Base-by-base conservation (phyloP, 2,797 vertebrate genomes). In the Argyrosomus regius region DNA sequence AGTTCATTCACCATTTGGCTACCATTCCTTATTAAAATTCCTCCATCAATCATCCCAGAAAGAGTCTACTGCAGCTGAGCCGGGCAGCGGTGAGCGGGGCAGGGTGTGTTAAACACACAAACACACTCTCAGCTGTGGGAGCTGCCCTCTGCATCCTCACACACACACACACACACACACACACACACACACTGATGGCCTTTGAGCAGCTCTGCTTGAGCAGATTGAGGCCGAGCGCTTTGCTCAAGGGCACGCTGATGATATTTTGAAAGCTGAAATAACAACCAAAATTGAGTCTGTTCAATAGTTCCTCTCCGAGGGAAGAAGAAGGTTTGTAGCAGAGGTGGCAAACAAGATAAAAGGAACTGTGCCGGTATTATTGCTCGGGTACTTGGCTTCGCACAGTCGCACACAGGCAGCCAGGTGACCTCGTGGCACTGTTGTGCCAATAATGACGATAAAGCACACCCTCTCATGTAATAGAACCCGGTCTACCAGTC, bases 231-330 rank as follows among this genome's bases (percentile, higher is more conserved):
- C 81, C 31, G 26, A 43, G 61, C 24, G 68, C 43, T 82, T 81
- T 72, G 73, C 59, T 84, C 49, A 73, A 79, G 75, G 78, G 48
- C 64, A 65, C 24, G 3, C 26, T 68, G 53, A 75, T 26, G 48
- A 64, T 62, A 41, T 71, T 74, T 85, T 50, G 49, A 67, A 60
- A 31, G 31, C 31, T 17, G n/a, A 83, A 84, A 75, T 73, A 78
- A 81, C 63, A 89, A 87, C 43, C 82, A 75, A 76, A 84, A 78
- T 59, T 49, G 8, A 81, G 87, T 84, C 60, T 68, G 59, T 61
- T 85, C 79, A 71, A 79, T 59, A 83, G 75, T 48, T 18, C n/a
- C 66, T 78, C 63, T 77, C 20, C 1, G 26, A 20, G 77, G 31
- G 76, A 45, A 72, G 72, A 52, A 52, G 35, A 54, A 66, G 54